Conservation (phyloP, 1,140 invertebrate genomes). For the Nephila pilipes region DNA sequence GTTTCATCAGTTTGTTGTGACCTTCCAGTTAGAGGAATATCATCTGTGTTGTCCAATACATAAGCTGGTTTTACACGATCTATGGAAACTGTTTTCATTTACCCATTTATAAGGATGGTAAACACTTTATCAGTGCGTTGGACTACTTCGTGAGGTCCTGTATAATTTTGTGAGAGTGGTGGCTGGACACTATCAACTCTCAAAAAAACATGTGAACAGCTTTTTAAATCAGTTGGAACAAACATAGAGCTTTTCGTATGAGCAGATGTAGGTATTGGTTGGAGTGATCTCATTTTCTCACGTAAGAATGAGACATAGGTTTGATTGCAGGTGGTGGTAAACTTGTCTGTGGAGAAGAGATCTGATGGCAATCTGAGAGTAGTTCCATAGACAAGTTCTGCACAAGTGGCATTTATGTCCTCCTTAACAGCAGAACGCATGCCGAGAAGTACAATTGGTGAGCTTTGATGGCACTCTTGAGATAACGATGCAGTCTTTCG, state of each 20-base stretch:
- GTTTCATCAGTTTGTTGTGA: too few species aligned
- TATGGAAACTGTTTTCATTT: not conserved
- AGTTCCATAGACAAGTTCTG: conserved; percentile 78
- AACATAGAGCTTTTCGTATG: not conserved
- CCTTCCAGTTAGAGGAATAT: not conserved
- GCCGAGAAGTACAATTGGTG: conserved; percentile 80
- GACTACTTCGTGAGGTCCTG: not conserved
- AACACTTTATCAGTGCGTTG: not conserved
- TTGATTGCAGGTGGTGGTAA: not conserved
- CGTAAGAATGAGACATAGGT: not conserved
- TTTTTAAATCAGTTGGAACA: not conserved
- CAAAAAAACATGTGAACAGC: conserved; percentile 30
- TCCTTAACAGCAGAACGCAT: conserved; percentile 78
- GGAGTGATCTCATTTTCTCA: not conserved
- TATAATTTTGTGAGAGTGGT: not conserved
- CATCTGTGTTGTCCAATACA: not conserved
- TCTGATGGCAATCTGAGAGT: conserved; percentile 77
- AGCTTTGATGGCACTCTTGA: not conserved
- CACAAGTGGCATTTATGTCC: conserved; percentile 76
- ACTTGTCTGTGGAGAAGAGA: not conserved
- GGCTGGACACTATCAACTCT: not conserved
- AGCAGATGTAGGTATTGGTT: not conserved
- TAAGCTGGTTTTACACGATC: conserved; percentile 9
- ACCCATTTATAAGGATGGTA: not conserved
- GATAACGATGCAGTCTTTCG: conserved; percentile 80